These are phyloP conservation scores for Lucinisca nassula DNA, from an alignment of 2,888 invertebrate genomes.

Conservation along the genomic window DNA sequence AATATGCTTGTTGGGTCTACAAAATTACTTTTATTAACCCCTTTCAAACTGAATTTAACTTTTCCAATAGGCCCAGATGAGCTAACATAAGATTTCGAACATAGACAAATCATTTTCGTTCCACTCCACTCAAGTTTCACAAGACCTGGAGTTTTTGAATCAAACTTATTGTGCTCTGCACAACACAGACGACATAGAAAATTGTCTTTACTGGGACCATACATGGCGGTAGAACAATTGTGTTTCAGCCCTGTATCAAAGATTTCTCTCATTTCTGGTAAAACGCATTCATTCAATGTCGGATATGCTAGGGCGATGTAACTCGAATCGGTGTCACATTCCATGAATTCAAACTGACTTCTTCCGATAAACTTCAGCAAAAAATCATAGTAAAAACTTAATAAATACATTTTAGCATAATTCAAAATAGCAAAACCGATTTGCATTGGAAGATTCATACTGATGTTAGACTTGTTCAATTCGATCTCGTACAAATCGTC, in stretches of 20 bases:
- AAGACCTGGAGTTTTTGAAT: neutral
- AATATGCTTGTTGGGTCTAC: neutral
- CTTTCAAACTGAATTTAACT: constrained; percentile 14
- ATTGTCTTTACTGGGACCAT: neutral
- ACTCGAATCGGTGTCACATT: constrained; percentile 65
- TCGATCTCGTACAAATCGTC: constrained; percentile 18
- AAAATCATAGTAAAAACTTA: constrained; percentile 64
- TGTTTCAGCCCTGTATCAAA: neutral
- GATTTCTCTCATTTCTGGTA: neutral
- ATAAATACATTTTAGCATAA: constrained; percentile 69
- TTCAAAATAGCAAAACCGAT: constrained; percentile 67
- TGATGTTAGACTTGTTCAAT: constrained; percentile 36
- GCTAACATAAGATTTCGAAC: neutral
- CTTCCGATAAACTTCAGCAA: constrained; percentile 55
- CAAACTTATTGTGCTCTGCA: neutral
- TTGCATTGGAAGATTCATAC: constrained; percentile 57
- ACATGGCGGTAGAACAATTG: neutral
- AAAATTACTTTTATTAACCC: neutral
- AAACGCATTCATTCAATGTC: neutral
- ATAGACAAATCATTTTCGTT: neutral
- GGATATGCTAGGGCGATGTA: constrained; percentile 30
- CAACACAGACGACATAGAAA: neutral
- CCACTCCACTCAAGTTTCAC: neutral
- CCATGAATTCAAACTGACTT: constrained; percentile 43
- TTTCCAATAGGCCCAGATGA: neutral